Conservation (phyloP, 30 jellyfish, hydroid and myxozoan species). For the Pelagia noctiluca region DNA sequence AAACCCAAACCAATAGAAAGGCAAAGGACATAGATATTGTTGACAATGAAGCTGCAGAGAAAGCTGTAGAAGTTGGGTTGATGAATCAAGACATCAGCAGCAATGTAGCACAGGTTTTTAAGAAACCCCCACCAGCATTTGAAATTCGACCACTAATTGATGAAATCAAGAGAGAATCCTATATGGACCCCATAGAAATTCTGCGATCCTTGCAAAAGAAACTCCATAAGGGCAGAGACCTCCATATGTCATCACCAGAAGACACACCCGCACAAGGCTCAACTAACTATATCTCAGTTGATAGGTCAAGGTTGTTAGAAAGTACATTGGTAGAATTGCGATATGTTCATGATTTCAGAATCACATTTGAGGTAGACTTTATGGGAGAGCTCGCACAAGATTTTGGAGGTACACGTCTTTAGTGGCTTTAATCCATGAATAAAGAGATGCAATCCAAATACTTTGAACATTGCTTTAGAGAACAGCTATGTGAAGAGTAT, state of each 20-base stretch:
- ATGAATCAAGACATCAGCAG: too few species aligned
- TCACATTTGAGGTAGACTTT: constrained; percentile 66
- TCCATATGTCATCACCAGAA: constrained; percentile 18
- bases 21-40: not conserved
- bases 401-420: constrained; percentile 70
- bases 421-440: constrained; percentile 50
- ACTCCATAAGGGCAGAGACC: constrained; percentile 46
- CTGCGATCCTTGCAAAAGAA: constrained; percentile 33
- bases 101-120: not conserved
- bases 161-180: constrained; percentile 1
- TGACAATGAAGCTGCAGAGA: not conserved
- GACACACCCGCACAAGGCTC: constrained; percentile 39
- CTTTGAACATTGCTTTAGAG: constrained; percentile 61
- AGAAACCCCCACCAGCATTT: constrained; percentile 6
- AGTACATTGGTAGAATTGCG: constrained; percentile 56
- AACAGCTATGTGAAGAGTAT: constrained; percentile 50
- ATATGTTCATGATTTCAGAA: constrained; percentile 19
- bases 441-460: constrained; percentile 57
- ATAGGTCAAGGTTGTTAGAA: constrained; percentile 29
- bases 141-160: not conserved
- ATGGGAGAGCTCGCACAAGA: constrained; percentile 67
- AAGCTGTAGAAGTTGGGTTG: not conserved
- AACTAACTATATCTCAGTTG: constrained; percentile 59
- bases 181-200: constrained; percentile 38
- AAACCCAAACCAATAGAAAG: too few species aligned